phyloP scores from a whole-genome alignment of 2,888 invertebrate species.

The Pasiphila rectangulata region DNA sequence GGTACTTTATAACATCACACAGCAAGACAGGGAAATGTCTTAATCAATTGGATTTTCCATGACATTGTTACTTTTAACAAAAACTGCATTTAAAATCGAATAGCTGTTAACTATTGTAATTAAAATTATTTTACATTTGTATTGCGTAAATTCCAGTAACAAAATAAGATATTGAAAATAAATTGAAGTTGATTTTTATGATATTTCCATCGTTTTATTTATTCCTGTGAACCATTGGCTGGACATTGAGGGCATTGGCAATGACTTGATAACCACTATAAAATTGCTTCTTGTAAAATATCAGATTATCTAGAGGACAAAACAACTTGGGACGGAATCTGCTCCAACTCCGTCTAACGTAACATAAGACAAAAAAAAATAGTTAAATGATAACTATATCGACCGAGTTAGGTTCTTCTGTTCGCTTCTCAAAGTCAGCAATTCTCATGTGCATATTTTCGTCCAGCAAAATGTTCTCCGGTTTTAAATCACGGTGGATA shows the following conservation, averaged over 20 bases:
- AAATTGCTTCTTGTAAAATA: too few relatives aligned
- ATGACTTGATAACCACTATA: too few relatives aligned
- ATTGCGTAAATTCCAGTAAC: conserved; percentile 76
- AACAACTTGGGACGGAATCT: too few relatives aligned
- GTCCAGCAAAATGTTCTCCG: conserved; percentile 97
- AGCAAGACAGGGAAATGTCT: conserved; percentile 30
- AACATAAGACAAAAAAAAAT: too few relatives aligned
- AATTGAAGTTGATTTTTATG: conserved; percentile 78
- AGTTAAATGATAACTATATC: too few relatives aligned
- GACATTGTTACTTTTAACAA: conserved; percentile 66
- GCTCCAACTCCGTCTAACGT: too few relatives aligned
- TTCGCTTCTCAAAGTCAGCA: conserved; percentile 98
- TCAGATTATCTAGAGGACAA: too few relatives aligned
- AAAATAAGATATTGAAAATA: conserved; percentile 72
- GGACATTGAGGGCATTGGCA: too few relatives aligned
- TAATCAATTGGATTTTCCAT: conserved; percentile 59
- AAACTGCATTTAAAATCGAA: conserved; percentile 77
- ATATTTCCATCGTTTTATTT: conserved; percentile 33
- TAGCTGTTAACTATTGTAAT: conserved; percentile 75
- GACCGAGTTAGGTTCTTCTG: too few relatives aligned
- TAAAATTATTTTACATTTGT: conserved; percentile 72
- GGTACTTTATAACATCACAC: too few relatives aligned
- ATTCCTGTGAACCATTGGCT: not conserved
- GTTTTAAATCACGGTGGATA: conserved; percentile 98
- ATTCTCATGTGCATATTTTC: conserved; percentile 97